Base-by-base conservation (phyloP, 2,888 invertebrate species). In the Drosophila ezoana region DNA sequence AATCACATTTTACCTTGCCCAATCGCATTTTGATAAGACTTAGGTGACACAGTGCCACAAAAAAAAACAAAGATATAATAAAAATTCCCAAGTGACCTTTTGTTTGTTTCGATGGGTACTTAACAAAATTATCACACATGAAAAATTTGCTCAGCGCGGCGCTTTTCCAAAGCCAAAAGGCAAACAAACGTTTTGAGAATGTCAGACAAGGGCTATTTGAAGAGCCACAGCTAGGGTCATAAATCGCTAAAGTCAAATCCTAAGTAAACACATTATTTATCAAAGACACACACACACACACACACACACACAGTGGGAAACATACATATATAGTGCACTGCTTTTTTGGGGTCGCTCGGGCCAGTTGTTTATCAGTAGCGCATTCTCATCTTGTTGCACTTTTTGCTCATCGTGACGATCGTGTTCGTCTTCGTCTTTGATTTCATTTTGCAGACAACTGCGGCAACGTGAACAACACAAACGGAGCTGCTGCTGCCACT, bases 371-470 rank as follows among this genome's bases (percentile, higher is more conserved):
- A 86, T 86, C 86, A 85, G 85, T 64, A 60, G 75, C 28, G 28
- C 60, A 58, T 61, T 65, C 52, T 28, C 32, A 61, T 63, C 49
- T 57, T 68, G 60, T 28, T 58, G 65, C 69, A 75, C 65, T 65
- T 81, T 79, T 66, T 56, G 56, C 81, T 76, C 57, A 69, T 57
- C 59, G 62, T 20, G 37, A 38, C 49, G 41, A 47, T 61, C 54
- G 53, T 40, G 45, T 54, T 49, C 49, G 53, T 37, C 48, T 54
- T 49, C 49, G 53, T 61, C 60, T 73, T 75, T 68, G 66, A 8
- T 66, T 79, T 90, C 86, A 89, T 84, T 84, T 91, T 90, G 54
- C 87, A 92, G 92, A 92, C 90, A 91, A 91, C 90, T 91, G 91
- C 76, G 91, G 90, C 72, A 90, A 87, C 82, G 88, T 81, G 79